Conservation (phyloP, 64 coral and sea anemone genomes). For the Montipora cactus region DNA sequence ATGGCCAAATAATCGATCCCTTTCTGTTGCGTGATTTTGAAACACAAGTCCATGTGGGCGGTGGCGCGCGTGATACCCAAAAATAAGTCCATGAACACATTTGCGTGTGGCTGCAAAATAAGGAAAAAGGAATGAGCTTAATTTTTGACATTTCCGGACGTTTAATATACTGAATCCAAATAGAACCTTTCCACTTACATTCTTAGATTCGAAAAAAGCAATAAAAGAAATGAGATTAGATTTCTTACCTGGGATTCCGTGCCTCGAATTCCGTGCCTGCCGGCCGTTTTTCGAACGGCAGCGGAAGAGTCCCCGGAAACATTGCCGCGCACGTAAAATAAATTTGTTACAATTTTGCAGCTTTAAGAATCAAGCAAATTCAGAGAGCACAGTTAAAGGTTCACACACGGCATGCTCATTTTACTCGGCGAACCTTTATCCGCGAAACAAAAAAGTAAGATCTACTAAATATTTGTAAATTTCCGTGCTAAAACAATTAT, state of each 20-base stretch:
- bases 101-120: too few relatives aligned
- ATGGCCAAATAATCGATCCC: too few relatives aligned
- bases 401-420: not conserved
- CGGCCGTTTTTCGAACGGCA: not conserved
- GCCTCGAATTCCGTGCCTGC: not conserved
- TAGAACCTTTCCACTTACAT: not conserved
- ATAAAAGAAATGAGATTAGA: not conserved
- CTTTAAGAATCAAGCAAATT: not conserved
- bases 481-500: too few relatives aligned
- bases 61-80: too few relatives aligned
- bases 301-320: not conserved
- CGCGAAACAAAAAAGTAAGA: not conserved
- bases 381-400: not conserved
- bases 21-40: too few relatives aligned
- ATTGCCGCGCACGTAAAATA: not conserved
- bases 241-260: not conserved
- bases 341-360: not conserved
- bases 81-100: too few relatives aligned
- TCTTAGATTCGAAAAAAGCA: not conserved
- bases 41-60: too few relatives aligned
- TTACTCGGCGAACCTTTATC: not conserved
- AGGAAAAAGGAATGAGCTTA: too few relatives aligned
- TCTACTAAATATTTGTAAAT: too few relatives aligned
- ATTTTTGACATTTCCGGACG: not conserved
- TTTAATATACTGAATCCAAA: not conserved